A percentile compares a stretch with the other conserved stretches of the same genome.
Conservation (phyloP, 2,113 vertebrate species). For the Sander lucioperca region DNA sequence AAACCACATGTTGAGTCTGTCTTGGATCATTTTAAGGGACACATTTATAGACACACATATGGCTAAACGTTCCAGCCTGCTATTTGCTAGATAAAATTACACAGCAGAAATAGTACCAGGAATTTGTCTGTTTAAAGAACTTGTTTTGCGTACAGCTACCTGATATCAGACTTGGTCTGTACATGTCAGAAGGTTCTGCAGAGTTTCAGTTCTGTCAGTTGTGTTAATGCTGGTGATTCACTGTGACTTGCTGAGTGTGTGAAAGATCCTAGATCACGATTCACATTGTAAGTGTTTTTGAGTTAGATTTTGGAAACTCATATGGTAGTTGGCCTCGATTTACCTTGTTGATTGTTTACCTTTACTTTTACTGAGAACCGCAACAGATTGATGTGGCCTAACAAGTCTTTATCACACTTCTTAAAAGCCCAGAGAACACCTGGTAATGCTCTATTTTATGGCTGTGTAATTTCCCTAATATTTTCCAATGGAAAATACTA, state of each 20-base stretch:
- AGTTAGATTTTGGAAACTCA: neutral
- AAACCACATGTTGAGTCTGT: neutral
- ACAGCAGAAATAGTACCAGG: slow-evolving; percentile 21
- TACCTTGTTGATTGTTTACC: neutral
- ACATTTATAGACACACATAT: neutral
- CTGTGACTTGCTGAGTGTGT: neutral
- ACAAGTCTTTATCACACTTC: neutral
- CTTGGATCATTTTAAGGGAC: neutral
- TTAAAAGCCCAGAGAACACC: neutral
- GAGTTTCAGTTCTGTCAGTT: neutral
- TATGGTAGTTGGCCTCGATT: neutral
- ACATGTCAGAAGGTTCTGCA: neutral
- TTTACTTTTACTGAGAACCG: neutral
- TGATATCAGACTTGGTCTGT: neutral
- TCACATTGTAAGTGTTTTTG: neutral
- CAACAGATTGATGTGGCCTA: neutral
- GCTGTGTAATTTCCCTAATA: neutral
- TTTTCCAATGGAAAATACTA: neutral
- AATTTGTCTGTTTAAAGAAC: slow-evolving; percentile 2
- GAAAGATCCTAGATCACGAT: neutral
- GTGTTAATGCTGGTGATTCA: neutral
- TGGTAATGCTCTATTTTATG: slow-evolving; percentile 6
- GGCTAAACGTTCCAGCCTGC: slow-evolving; percentile 4
- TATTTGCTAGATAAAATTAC: slow-evolving; percentile 24
- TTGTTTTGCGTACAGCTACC: neutral